Evolutionary conservation across 64 coral and sea anemone genomes (phyloP), one percentile per base, ranked within the genome.

Genomic region (Pocillopora verrucosa): DNA sequence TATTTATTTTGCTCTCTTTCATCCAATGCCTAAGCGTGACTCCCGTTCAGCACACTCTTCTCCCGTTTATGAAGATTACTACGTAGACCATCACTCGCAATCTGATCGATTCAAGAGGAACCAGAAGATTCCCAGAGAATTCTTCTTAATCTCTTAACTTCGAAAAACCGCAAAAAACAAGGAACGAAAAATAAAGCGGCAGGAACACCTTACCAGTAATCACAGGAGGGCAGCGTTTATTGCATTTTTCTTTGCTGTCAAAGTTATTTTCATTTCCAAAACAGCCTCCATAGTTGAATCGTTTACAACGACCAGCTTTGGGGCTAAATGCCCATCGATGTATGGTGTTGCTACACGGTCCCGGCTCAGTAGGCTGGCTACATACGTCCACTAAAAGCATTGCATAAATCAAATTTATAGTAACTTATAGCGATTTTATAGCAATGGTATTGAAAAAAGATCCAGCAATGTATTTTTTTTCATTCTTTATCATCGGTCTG

Each of bases 261-360:
- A 98, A 98, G 45, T 94, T 98, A 58, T 98, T 98, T 69, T 91
- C 89, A 25, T 94, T 98, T 10, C 96, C 96, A 92, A 89, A 92
- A 70, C 92, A 94, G 45, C 96, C 96, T 20, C 96, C 93, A 63
- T 92, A 98, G 34, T 76, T 84, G 25, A 98, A 98, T 37, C 65
- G 60, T 26, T 62, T 77, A 77, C 96, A 98, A 38, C 34, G 69
- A 17, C 83, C 90, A 17, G 89, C 74, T 7, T 60, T 89, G 15
- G 51, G 4, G 37, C 92, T 74, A 64, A 90, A 94, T 17, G 75
- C 77, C 92, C 92, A 98, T 5, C 93, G 87, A 12, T 72, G 61
- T n/a, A 35, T 34, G 24, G 59, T 83, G n/a, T 62, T 86, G 5
- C 15, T 24, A 56, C 96, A 94, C 0, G 90, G 92, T 19, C 96